Conservation (phyloP, 2,113 vertebrate species). For the Chauna torquata region DNA sequence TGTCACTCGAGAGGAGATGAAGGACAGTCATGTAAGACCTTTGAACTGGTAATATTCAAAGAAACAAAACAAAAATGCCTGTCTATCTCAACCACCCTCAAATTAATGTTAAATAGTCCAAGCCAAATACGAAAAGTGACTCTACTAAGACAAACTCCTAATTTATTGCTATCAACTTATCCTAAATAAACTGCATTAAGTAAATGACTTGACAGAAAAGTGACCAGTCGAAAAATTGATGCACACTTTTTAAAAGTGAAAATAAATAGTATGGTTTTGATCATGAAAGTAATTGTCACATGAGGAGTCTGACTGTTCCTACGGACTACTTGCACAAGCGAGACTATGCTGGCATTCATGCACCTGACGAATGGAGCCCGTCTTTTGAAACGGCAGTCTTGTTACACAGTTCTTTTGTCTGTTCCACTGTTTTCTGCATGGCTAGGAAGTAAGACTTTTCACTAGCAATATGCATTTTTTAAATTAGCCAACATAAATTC, state of each 20-base stretch:
- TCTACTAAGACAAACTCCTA: conserved; percentile 1
- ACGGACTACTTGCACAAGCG: fast-evolving
- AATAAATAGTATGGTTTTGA: not conserved
- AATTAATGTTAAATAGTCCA: not conserved
- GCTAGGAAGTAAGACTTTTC: not conserved
- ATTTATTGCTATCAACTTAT: not conserved
- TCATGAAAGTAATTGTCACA: not conserved
- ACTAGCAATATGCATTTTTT: not conserved
- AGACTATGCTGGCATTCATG: not conserved
- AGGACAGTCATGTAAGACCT: not conserved
- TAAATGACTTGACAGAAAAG: conserved; percentile 12
- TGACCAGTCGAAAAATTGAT: not conserved
- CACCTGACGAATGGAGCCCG: not conserved
- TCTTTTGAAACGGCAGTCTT: not conserved
- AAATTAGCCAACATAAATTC: not conserved
- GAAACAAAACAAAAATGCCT: too few species aligned
- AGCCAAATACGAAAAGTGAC: conserved; percentile 1
- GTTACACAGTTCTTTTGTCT: not conserved
- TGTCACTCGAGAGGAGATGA: not conserved
- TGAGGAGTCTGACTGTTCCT: not conserved
- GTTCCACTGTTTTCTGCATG: fast-evolving
- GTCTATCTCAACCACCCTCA: not conserved
- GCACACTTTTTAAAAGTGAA: not conserved
- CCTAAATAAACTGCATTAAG: conserved; percentile 20
- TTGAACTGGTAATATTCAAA: not conserved